Evolutionary conservation across 2,797 vertebrate genomes (phyloP).

Genomic region (Helarctos malayanus): DNA sequence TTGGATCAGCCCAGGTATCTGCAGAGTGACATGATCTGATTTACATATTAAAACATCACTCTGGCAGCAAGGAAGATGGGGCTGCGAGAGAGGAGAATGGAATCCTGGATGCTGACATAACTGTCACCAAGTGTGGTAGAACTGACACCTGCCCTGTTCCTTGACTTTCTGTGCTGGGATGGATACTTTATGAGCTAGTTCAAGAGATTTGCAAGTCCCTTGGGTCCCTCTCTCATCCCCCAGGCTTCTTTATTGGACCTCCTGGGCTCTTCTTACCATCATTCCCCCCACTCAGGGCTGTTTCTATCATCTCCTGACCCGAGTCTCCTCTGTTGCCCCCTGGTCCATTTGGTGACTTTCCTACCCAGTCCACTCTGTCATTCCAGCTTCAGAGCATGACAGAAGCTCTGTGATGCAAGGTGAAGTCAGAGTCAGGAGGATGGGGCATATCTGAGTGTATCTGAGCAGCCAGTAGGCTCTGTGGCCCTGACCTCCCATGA

Average conservation of each 20-base stretch:
- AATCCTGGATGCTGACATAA: neutral
- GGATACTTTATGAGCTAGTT: neutral
- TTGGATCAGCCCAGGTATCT: constrained; percentile 30
- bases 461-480: neutral
- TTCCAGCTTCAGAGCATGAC: neutral
- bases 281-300: neutral
- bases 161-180: neutral
- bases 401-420: neutral
- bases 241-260: neutral
- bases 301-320: neutral
- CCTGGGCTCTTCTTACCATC: neutral
- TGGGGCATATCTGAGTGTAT: neutral
- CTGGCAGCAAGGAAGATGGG: neutral
- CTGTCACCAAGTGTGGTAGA: neutral
- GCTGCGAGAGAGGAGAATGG: neutral
- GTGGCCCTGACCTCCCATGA: neutral
- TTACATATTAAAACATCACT: constrained; percentile 4
- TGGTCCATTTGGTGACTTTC: neutral
- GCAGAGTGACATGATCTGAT: neutral
- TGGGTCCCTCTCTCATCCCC: neutral
- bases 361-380: neutral
- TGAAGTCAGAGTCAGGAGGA: neutral
- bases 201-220: neutral
- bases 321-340: neutral
- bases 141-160: neutral